Evolutionary conservation across 2,113 vertebrate species (phyloP), one percentile per base, ranked within the genome.

Genomic region (Gasterosteus nipponicus): DNA sequence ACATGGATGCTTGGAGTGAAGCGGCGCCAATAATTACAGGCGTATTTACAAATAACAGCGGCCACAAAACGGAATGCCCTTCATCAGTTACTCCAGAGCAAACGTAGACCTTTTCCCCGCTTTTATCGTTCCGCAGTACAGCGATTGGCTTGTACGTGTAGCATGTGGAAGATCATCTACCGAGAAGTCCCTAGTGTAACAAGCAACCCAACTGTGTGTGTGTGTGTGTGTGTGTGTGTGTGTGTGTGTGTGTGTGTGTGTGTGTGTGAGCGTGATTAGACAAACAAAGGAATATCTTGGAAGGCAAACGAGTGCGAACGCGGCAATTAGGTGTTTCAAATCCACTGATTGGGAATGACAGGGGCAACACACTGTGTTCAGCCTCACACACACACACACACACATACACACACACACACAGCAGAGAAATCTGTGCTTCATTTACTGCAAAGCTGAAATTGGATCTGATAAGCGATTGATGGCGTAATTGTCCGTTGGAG

Each of bases 401-500:
- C 10, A 16, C 77, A 82, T 67, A 57, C 74, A 49, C 70, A 44
- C 54, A 56, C 73, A 49, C 80, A 66, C 67, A 75, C 75, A 64
- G 83, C 72, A 84, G 77, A 88, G 74, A 82, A 87, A 78, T 85
- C 82, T 87, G 86, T 90, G 91, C 88, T 88, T 92, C 91, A 89
- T 93, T 93, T 92, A 87, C 85, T 83, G 72, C 83, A 84, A 56
- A 86, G 85, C 87, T 84, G 73, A 93, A 93, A 94, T 92, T 89
- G 89, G 87, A 94, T 93, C 91, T 93, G 94, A 94, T 93, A 89
- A 91, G 89, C 91, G 93, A 95, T 94, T 94, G 93, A 94, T 94
- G 89, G 92, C 86, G 89, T 93, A 94, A 94, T 94, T 94, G 93
- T 91, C 89, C 92, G 75, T 85, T 80, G 87, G 91, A 93, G 93